Evolutionary conservation across 2,113 vertebrate genomes (phyloP).

Genomic region (Micronisus gabar): DNA sequence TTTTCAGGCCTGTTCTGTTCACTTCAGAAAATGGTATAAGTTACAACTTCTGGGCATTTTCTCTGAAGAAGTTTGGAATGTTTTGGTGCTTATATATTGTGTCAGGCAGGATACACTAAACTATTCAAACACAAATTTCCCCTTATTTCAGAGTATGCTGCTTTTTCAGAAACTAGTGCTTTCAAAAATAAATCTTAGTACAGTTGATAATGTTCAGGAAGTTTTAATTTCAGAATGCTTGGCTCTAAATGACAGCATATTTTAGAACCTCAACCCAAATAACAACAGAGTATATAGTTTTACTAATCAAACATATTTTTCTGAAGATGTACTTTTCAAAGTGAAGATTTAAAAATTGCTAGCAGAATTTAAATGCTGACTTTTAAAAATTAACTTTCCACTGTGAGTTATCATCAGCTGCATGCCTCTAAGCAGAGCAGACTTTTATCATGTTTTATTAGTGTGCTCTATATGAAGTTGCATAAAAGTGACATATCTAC

Average conservation of each 20-base stretch:
- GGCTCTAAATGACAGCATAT: background rate
- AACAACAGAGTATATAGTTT: background rate
- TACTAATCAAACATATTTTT: background rate
- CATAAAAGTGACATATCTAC: constrained; percentile 15
- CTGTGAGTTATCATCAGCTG: background rate
- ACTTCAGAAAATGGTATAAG: background rate
- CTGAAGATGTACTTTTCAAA: background rate
- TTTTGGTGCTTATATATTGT: background rate
- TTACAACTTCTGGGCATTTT: background rate
- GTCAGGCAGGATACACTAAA: background rate
- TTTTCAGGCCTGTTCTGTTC: background rate
- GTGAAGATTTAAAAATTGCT: background rate
- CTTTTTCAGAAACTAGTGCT: background rate
- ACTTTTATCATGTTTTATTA: constrained; percentile 26
- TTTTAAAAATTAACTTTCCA: background rate
- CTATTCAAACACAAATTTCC: background rate
- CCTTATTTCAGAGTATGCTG: background rate
- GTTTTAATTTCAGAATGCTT: background rate
- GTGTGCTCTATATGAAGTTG: background rate
- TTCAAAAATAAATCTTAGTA: background rate
- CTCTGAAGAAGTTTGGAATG: background rate
- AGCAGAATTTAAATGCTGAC: background rate
- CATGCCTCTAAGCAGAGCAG: background rate
- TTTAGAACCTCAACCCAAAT: background rate
- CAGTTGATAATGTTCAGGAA: background rate